Evolutionary conservation across 2,113 vertebrate genomes (phyloP), one percentile per base, ranked within the genome.

Genomic region (Osmerus mordax): DNA sequence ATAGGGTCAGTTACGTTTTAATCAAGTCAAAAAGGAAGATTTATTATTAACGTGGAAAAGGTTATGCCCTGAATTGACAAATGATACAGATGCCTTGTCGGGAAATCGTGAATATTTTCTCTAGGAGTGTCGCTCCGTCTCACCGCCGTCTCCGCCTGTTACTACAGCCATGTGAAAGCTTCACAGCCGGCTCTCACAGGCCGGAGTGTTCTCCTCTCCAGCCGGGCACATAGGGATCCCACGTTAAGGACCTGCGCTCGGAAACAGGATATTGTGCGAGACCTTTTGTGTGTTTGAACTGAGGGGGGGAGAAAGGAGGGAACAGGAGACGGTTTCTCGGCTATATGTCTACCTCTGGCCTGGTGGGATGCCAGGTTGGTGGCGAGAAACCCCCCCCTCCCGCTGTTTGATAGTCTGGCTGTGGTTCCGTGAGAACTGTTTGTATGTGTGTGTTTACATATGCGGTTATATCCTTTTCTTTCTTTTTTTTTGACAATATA

Each of bases 181-280:
- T 73, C 32, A 28, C 8, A 36, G 28, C 0, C 3, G 51, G 60
- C 53, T 84, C 69, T 84, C 74, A 73, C 75, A 79, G 67, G 74
- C 28, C 54, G 3, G 7, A 25, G 71, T 77, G 74, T 78, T 74
- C 67, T 25, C 32, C 47, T 14, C 72, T 79, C 78, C 71, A 70
- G 75, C 71, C 5, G 21, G 65, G 70, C 19, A 25, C 18, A 32
- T 53, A 18, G 62, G 68, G 71, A 65, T 72, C 70, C 41, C 23
- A n/a, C 21, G 7, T 74, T 81, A 59, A 75, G 65, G 64, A 71
- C 72, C 70, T 15, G 77, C 55, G 21, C 78, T 78, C 70, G 76
- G 86, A 84, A 87, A 82, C 80, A 70, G 80, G 84, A 87, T 80
- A 85, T 72, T 77, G 75, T 80, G 71, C 73, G 69, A 85, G 71